Base-by-base conservation (phyloP, 2,888 invertebrate species). In the Drosophila meridionalis region DNA sequence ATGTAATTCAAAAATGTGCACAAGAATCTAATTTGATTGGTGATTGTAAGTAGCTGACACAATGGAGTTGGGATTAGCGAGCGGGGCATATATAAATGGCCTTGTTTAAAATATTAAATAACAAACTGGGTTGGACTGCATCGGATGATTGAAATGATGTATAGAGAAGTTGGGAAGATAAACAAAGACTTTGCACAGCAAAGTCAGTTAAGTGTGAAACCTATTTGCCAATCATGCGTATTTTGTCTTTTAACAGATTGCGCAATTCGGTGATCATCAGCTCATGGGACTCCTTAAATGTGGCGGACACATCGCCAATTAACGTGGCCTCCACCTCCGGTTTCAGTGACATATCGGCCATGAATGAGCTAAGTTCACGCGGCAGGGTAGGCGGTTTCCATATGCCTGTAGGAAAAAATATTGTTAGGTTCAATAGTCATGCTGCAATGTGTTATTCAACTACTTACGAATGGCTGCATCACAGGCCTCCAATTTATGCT, bases 311-410 rank as follows among this genome's bases (percentile, higher is more conserved):
- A 76, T 93, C 92, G 30, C 89, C 90, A 58, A 93, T 90, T 9
- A 93, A 87, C n/a, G 87, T 90, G 56, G 91, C 87, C 76, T 93
- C 93, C 3, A 92, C 88, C 66, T 92, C 91, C 4, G 93, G 92
- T 74, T 92, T 93, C 0, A 93, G 71, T 26, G 93, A 92, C 92
- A 93, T 92, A 67, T 93, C 93, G 26, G 92, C 90, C 92, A 93
- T 93, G 50, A 92, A 93, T 2, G 92, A 92, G 59, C 86, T 90
- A 12, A 93, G 81, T 48, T 91, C 90, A 20, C 90, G 88, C 2
- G 92, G 91, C 69, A 93, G 83, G 30, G 83, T 80, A 7, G 93
- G 93, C 14, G 85, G 72, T 73, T 91, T 92, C 93, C 93, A 93
- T 34, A 78, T 83, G 50, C 83, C 93, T 93, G 59, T 8, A 5